These are phyloP conservation scores for Pterocles gutturalis DNA, from an alignment of 2,113 vertebrate species.

Conservation along the genomic window DNA sequence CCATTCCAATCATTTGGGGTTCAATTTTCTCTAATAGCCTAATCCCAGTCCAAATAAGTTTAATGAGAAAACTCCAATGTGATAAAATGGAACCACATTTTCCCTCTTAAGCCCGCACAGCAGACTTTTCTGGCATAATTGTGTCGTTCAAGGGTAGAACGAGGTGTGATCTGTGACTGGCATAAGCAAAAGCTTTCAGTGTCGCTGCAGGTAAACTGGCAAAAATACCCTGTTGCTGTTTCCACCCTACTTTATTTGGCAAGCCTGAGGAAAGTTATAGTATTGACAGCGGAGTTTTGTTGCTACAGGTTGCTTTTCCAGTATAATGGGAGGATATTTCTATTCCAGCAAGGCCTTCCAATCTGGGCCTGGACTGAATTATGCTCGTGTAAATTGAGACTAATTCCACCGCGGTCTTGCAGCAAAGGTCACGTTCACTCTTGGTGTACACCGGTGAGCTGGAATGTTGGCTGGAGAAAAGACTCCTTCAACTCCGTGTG, in stretches of 20 bases:
- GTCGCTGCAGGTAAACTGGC: not conserved
- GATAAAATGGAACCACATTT: constrained; percentile 69
- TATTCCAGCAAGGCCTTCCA: not conserved
- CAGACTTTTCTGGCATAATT: constrained; percentile 72
- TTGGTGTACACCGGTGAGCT: fast-evolving
- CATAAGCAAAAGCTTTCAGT: not conserved
- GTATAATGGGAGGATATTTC: not conserved
- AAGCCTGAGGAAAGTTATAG: not conserved
- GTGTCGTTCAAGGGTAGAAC: constrained; percentile 69
- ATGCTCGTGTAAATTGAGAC: fast-evolving
- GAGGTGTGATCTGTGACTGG: constrained; percentile 29
- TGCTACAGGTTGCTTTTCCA: not conserved
- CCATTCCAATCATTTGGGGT: constrained; percentile 72
- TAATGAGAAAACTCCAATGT: constrained; percentile 74
- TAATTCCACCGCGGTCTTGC: fast-evolving
- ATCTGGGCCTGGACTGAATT: not conserved
- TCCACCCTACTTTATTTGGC: not conserved
- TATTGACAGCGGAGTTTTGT: not conserved
- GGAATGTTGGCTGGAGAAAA: not conserved
- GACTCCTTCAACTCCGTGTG: not conserved
- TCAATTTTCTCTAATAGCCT: constrained; percentile 74
- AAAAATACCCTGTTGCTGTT: not conserved
- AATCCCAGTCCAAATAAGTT: constrained; percentile 73
- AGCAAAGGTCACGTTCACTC: not conserved
- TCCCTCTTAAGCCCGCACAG: constrained; percentile 61